Percentiles rank a stretch among this genome's conserved stretches.
Conservation (phyloP, 2,888 invertebrate genomes). For the Rhopalosiphum nymphaeae region DNA sequence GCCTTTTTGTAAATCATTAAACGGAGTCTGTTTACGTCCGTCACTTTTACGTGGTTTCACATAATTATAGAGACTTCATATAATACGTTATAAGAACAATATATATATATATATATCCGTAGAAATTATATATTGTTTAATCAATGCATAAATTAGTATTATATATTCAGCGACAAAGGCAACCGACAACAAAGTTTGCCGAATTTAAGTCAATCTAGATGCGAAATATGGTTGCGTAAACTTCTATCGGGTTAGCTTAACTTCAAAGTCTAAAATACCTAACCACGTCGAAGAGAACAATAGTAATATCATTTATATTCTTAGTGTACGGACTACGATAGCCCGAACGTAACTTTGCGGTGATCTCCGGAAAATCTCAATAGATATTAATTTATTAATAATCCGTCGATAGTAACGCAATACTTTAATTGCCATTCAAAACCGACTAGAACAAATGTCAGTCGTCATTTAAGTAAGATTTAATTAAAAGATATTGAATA, state of each 20-base stretch:
- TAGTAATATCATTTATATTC: neutral
- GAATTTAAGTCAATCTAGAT: neutral
- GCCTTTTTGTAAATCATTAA: neutral
- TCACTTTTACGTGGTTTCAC: neutral
- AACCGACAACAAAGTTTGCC: neutral
- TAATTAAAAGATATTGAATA: neutral
- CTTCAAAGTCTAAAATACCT: neutral
- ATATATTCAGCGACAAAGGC: neutral
- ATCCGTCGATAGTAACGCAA: neutral
- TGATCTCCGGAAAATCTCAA: neutral
- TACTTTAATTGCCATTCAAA: neutral
- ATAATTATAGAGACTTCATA: neutral
- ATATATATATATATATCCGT: too few relatives aligned
- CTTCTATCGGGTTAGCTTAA: neutral
- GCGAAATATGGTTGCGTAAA: neutral
- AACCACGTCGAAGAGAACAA: neutral
- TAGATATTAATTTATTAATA: neutral
- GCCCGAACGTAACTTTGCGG: neutral
- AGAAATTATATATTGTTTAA: neutral
- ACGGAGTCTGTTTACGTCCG: neutral
- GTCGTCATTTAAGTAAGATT: neutral
- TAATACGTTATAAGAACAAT: neutral
- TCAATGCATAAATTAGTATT: neutral
- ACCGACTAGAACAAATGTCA: neutral
- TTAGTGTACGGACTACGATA: neutral